Evolutionary conservation across 2,888 invertebrate species (phyloP), one percentile per base, ranked within the genome.

Genomic region (Polydrusus cervinus): DNA sequence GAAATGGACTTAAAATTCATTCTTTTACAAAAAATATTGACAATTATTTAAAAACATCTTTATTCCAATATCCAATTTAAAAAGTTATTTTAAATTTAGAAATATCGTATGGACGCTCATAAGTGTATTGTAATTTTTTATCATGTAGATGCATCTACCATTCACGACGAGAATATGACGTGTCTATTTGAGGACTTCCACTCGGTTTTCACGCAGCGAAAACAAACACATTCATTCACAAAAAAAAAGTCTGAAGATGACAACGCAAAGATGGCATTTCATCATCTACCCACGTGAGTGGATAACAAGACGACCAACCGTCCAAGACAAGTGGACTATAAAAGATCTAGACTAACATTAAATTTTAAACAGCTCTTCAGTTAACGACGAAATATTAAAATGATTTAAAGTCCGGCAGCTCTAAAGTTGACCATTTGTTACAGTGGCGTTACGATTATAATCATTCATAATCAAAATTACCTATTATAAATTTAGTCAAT

Each of bases 301-400:
- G 67, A 43, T 62, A 62, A 72, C 65, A 38, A 72, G 72, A 67
- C 72, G 40, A 55, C 40, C 72, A 49, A 55, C 40, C 34, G 38
- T 30, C 40, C 43, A 68, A 60, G 71, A 64, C 71, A 71, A 71
- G 72, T 72, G 67, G 66, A 67, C 72, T 65, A 72, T 72, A 72
- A 72, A 72, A 47, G 72, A 72, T 72, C 72, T 72, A 65, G 67
- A 72, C 72, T 67, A 72, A 72, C 72, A 72, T 72, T 72, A 72
- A 72, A 72, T 16, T 55, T 55, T 72, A 67, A 72, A 72, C 57
- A 55, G 47, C 66, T 43, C 71, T 71, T 65, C 51, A 65, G 14
- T 72, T 72, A 72, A 72, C 72, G 61, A 72, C 72, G 60, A 67
- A 72, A 65, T 72, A 72, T 72, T 72, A 67, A 72, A 72, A 72